Evolutionary conservation across 2,797 vertebrate species (phyloP), one percentile per base, ranked within the genome.

Genomic region (Silurus lanzhouensis): DNA sequence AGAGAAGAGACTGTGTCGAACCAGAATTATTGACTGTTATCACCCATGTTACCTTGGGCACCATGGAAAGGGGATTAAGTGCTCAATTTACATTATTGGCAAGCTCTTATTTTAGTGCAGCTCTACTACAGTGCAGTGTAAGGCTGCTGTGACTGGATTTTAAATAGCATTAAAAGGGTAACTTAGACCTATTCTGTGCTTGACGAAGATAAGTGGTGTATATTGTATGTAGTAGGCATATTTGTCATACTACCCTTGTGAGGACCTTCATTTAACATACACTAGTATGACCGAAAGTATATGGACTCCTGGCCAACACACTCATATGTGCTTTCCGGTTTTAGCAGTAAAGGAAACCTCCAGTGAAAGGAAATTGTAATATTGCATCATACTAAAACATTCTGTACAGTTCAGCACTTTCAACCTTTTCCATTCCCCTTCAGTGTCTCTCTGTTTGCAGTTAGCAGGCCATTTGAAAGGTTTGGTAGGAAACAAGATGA

Each of bases 21-120:
- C 93, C 90, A 90, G 82, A 86, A 88, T 83, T 92, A 92, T 92
- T 88, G 91, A 93, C 90, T 85, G 78, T 85, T 90, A 85, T 91
- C 91, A 89, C 87, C 86, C 89, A 87, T 89, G 89, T 92, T 90
- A 89, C 90, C 87, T 89, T 87, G 91, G 91, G 87, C 84, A 81
- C 44, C n/a, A 89, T 88, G 85, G 78, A 82, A 84, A 84, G 81
- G 81, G 89, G 88, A 94, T 93, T 92, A 93, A 92, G 88, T 91
- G 87, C 89, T 93, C 90, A 91, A 91, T 93, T 90, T 93, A 89
- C 92, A 93, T 93, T 92, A 94, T 92, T 91, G 91, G 89, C 90
- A 88, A 89, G 72, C 76, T 84, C 82, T 88, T 90, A 91, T 91
- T 92, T 86, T 89, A 90, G 87, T 76, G 46, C 75, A 83, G 63